phyloP scores from a whole-genome alignment of 2,113 vertebrate species.

The Balaenoptera acutorostrata region DNA sequence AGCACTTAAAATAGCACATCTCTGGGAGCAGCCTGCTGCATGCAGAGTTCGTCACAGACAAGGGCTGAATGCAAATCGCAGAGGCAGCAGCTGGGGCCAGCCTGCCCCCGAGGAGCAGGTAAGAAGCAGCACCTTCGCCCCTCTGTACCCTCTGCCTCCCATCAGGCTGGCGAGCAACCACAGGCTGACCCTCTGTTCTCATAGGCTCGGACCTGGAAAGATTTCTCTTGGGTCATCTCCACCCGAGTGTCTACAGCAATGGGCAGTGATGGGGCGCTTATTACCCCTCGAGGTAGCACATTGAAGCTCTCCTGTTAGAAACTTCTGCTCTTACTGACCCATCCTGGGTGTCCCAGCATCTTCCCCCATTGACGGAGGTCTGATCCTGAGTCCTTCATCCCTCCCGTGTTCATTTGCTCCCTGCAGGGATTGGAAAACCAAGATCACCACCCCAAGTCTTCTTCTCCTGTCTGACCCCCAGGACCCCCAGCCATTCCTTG shows the following conservation, averaged over 20 bases:
- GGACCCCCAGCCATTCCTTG: not conserved
- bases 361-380: not conserved
- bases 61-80: conserved; percentile 57
- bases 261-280: not conserved
- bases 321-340: not conserved
- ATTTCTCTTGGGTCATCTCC: not conserved
- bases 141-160: not conserved
- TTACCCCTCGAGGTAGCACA: not conserved
- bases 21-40: conserved; percentile 63
- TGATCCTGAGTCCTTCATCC: not conserved
- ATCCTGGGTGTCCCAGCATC: not conserved
- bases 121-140: not conserved
- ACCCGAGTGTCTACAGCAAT: not conserved
- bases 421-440: not conserved
- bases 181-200: not conserved
- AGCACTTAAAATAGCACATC: conserved; percentile 75
- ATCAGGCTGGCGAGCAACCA: rapidly evolving
- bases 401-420: not conserved
- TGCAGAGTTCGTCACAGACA: conserved; percentile 19
- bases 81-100: conserved; percentile 46
- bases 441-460: not conserved
- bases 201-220: not conserved
- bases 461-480: not conserved
- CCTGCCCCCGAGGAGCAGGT: conserved; percentile 7
- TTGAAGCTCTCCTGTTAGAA: not conserved